These are phyloP conservation scores for Habrosyne pyritoides DNA, from an alignment of 2,888 invertebrate species.

Conservation along the genomic window DNA sequence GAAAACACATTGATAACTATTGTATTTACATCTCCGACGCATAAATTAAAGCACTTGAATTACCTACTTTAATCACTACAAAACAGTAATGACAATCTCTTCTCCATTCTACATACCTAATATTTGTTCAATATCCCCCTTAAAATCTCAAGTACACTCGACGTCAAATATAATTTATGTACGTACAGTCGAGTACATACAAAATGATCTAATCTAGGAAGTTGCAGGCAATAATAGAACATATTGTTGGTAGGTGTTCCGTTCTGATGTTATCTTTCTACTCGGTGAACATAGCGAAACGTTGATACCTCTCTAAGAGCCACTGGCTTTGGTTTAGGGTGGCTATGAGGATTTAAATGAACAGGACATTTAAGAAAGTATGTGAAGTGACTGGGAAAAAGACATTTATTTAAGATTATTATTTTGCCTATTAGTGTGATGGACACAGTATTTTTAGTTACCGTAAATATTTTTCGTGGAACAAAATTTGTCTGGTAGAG, in stretches of 20 bases:
- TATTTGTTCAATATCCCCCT: conserved; percentile 28
- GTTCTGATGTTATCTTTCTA: conserved; percentile 72
- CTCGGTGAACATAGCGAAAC: conserved; percentile 62
- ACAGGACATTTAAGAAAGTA: conserved; percentile 20
- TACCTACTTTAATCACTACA: background rate
- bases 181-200: conserved; percentile 53
- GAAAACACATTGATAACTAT: too few species aligned
- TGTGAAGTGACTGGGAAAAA: too few species aligned
- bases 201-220: conserved; percentile 42
- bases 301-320: conserved; percentile 56
- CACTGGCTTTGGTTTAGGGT: conserved; percentile 46
- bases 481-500: too few species aligned
- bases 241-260: conserved; percentile 60
- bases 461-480: too few species aligned
- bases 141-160: conserved; percentile 37
- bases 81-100: background rate
- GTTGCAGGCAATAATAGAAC: conserved; percentile 50
- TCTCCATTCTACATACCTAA: conserved; percentile 5
- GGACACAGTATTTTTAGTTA: too few species aligned
- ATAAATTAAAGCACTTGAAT: background rate
- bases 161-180: conserved; percentile 47
- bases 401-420: too few species aligned
- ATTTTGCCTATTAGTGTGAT: too few species aligned
- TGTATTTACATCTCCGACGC: too few species aligned
- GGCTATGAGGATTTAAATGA: conserved; percentile 15